A percentile compares a stretch with the other conserved stretches of the same genome.
These are phyloP conservation scores for Eupithecia pulchellata DNA, from an alignment of 2,888 invertebrate genomes.

Conservation along the genomic window DNA sequence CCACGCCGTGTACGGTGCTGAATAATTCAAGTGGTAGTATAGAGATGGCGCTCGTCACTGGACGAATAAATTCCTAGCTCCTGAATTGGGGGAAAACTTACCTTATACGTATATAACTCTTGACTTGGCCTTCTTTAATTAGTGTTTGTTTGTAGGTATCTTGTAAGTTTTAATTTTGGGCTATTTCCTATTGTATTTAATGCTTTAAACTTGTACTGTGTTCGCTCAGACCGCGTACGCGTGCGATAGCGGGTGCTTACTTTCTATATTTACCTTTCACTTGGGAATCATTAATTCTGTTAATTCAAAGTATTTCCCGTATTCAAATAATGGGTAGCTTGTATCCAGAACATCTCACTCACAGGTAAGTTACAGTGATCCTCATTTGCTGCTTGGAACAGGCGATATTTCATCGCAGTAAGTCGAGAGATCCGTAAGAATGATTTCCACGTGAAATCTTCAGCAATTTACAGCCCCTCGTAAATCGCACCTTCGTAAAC, in stretches of 20 bases:
- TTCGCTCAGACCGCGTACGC: background rate
- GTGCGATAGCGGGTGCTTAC: background rate
- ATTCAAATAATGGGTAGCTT: background rate
- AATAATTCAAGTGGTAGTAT: background rate
- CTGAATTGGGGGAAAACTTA: conserved; percentile 2
- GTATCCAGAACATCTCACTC: background rate
- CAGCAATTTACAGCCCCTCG: conserved; percentile 31
- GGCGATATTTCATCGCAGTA: conserved; percentile 23
- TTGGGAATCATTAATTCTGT: background rate
- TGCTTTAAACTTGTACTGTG: background rate
- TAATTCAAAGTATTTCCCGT: background rate
- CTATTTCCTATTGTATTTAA: background rate
- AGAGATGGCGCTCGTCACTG: background rate
- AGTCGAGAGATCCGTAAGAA: conserved; percentile 17
- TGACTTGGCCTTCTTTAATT: background rate
- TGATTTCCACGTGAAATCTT: conserved; percentile 29
- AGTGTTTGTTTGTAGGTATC: background rate
- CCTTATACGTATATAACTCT: background rate
- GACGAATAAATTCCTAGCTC: background rate
- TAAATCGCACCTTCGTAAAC: conserved; percentile 39
- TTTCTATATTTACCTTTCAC: background rate
- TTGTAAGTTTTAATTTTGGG: background rate
- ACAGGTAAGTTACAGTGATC: background rate
- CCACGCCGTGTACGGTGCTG: background rate
- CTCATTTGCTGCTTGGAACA: conserved; percentile 8